A percentile compares a stretch with the other conserved stretches of the same genome.
Conservation (phyloP, 2,113 vertebrate genomes). For the Columbina picui region DNA sequence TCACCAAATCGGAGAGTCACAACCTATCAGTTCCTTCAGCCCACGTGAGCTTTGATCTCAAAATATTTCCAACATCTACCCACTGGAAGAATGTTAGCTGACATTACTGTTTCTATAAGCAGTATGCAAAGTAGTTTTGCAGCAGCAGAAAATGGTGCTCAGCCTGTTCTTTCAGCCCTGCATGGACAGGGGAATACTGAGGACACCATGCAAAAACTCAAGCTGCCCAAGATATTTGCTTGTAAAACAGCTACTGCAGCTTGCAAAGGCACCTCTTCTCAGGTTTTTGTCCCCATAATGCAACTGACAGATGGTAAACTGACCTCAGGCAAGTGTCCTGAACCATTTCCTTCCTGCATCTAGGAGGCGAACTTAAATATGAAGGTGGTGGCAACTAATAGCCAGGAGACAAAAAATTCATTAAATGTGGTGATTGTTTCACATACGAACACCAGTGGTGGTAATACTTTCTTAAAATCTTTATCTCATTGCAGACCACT, state of each 20-base stretch:
- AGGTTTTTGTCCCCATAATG: not conserved
- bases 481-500: not conserved
- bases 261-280: not conserved
- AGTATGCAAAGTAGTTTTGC: not conserved
- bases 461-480: not conserved
- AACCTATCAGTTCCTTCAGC: not conserved
- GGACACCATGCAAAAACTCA: not conserved
- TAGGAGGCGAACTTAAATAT: not conserved
- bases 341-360: not conserved
- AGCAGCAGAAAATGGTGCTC: not conserved
- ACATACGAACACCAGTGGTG: not conserved
- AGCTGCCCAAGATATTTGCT: not conserved
- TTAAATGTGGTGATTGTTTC: not conserved
- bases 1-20: not conserved
- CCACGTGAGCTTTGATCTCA: not conserved
- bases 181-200: not conserved
- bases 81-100: not conserved
- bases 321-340: not conserved
- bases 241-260: not conserved
- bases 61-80: not conserved
- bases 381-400: not conserved
- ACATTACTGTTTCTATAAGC: constrained; percentile 28
- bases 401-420: not conserved
- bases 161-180: not conserved
- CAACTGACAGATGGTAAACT: not conserved